Base-by-base conservation (phyloP, 2,797 vertebrate species). In the Pelochelys cantorii region DNA sequence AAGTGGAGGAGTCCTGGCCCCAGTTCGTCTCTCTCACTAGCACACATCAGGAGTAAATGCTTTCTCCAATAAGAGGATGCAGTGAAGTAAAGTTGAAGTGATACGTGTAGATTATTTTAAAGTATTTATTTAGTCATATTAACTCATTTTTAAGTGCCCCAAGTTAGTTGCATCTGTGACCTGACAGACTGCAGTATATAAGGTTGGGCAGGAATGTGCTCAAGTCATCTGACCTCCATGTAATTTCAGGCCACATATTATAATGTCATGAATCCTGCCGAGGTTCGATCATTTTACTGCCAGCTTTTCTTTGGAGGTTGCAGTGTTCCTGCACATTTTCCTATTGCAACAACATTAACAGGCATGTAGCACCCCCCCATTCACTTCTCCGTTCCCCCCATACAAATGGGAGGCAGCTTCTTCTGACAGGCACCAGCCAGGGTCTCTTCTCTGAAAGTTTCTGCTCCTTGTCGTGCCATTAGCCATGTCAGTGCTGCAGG, bases 151-250 rank as follows among this genome's bases (percentile, higher is more conserved):
- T 57, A 12, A 14, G 27, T 52, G 42, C 13, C 57, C 53, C 23
- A 6, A 9, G 22, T 31, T 75, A 60, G 31, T 53, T 34, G 31
- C 6, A 4, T 74, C 57, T 37, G 48, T 23, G 52, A 10, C 25
- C 25, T 52, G 27, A 53, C 34, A 53, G 5, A 59, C 22, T 62
- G 11, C 5, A 88, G 55, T 52, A 27, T 77, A 56, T 59, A n/a
- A 87, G 91, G 42, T 53, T 92, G 74, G 89, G n/a, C 37, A 81
- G 90, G 87, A 92, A 94, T 87, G 12, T 82, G 68, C 79, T 95
- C 62, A 81, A 78, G 91, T 84, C 87, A 89, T 87, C 88, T 75
- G 48, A 2, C 23, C 11, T 20, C 11, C 91, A 82, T 92, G n/a
- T 62, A 22, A 23, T 83, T 59, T 15, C 68, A 54, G 42, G 23